Percentiles rank a stretch among this genome's conserved stretches.
Evolutionary conservation across 2,797 vertebrate genomes (phyloP).

Genomic region (Ciconia nigra): DNA sequence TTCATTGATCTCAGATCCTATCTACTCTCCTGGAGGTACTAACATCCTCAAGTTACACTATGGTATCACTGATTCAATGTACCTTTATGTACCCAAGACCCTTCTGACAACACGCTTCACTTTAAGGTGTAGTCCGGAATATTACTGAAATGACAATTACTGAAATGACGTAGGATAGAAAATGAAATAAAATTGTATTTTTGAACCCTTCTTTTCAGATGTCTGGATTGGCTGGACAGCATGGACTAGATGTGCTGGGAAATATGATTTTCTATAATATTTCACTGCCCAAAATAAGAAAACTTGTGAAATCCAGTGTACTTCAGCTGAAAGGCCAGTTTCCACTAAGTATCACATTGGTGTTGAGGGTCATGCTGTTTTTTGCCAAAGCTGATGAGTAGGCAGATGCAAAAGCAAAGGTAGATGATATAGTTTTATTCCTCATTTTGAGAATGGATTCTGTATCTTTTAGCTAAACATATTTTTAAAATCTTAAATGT

Average conservation of each 20-base stretch:
- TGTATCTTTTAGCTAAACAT: not conserved
- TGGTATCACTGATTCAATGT: not conserved
- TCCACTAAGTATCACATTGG: constrained; percentile 28
- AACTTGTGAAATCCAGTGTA: constrained; percentile 66
- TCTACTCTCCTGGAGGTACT: not conserved
- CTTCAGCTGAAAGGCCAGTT: constrained; percentile 66
- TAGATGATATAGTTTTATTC: not conserved
- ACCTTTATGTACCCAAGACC: not conserved
- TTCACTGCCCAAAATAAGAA: constrained; percentile 55
- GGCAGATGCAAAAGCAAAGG: constrained; percentile 62
- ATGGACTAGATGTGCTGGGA: constrained; percentile 63
- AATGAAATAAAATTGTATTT: not conserved
- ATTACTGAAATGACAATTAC: not conserved
- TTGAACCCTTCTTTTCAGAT: constrained; percentile 36
- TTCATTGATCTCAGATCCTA: not conserved
- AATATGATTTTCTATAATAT: constrained; percentile 67
- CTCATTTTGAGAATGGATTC: not conserved
- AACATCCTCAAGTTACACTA: not conserved
- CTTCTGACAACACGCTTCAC: not conserved
- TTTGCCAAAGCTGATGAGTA: constrained; percentile 53
- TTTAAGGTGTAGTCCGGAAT: not conserved
- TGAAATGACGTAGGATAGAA: not conserved
- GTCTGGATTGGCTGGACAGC: constrained; percentile 65
- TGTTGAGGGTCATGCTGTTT: constrained; percentile 61
- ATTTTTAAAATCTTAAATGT: not conserved